Percentiles rank a stretch among this genome's conserved stretches.
These are phyloP conservation scores for Callipepla californica DNA, from an alignment of 2,113 vertebrate genomes.

Conservation along the genomic window DNA sequence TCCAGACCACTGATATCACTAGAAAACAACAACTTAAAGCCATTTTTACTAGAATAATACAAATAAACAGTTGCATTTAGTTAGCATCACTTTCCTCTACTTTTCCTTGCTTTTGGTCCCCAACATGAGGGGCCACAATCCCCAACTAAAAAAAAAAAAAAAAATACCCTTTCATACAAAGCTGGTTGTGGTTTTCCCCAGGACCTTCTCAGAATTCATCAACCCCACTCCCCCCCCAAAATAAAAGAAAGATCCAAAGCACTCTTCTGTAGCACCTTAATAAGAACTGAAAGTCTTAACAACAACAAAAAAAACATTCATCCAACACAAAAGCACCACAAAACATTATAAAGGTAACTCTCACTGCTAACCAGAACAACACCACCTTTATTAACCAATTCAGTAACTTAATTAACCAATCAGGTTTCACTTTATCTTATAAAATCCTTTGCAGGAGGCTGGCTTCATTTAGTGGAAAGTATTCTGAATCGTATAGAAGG, in stretches of 20 bases:
- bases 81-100: no score
- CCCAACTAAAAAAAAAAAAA: not conserved
- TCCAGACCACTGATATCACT: not conserved
- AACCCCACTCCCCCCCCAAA: not conserved
- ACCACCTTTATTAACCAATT: not conserved
- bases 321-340: no score
- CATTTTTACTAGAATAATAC: not conserved
- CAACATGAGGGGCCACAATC: not conserved
- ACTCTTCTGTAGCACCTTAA: rapidly evolving
- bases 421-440: not conserved
- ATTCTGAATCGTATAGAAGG: no score
- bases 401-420: not conserved
- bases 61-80: no score
- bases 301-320: no score
- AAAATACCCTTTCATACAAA: rapidly evolving
- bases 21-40: not conserved
- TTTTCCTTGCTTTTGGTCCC: not conserved
- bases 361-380: rapidly evolving
- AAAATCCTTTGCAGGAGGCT: rapidly evolving
- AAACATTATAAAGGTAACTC: not conserved
- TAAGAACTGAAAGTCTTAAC: rapidly evolving
- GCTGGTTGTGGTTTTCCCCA: rapidly evolving
- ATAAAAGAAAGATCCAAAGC: no score
- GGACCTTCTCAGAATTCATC: rapidly evolving
- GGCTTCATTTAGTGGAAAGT: rapidly evolving